Evolutionary conservation across 2,113 vertebrate genomes (phyloP), one percentile per base, ranked within the genome.

Genomic region (Megaceryle maxima): DNA sequence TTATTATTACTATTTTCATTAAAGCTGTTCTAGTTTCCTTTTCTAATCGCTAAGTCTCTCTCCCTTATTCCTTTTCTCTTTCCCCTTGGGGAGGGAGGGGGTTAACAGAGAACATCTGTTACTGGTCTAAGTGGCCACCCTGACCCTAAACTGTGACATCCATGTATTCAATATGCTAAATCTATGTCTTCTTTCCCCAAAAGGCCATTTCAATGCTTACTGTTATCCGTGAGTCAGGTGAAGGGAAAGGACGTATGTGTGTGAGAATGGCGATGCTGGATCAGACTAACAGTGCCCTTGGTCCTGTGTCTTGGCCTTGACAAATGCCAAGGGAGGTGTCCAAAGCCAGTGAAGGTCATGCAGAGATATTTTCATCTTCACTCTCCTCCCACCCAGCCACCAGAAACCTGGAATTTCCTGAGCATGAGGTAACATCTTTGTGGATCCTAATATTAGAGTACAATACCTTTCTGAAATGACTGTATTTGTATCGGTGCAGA

Each of bases 191-290:
- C 2, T 57, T 88, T 69, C 41, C 15, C 3, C 19, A 39, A 62
- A 92, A 87, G 19, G 4, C 5, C 19, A 13, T 62, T 69, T 74
- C 79, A 88, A 11, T 66, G 39, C 39, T 85, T 62, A 13, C 5
- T 83, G 6, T n/a, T 73, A 62, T 51, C 48, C 62, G 41, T 41
- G 41, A 69, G 9, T 6, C 25, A 62, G 57, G n/a, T 62, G 41
- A 83, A 62, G 31, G 24, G 14, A 44, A 60, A 67, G n/a, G 20
- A n/a, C 0, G 1, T n/a, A n/a, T 0, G 0, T 2, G 2, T 62
- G 14, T 37, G 31, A 92, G 41, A 87, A 16, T 1, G 6, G 17
- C 39, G 69, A 9, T 25, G 4, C 20, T 79, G 43, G 17, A 60
- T 75, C 20, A 68, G 20, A 63, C 10, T 70, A 46, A 50, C 72